phyloP scores from a whole-genome alignment of 2,113 vertebrate species.

The Hylia prasina region DNA sequence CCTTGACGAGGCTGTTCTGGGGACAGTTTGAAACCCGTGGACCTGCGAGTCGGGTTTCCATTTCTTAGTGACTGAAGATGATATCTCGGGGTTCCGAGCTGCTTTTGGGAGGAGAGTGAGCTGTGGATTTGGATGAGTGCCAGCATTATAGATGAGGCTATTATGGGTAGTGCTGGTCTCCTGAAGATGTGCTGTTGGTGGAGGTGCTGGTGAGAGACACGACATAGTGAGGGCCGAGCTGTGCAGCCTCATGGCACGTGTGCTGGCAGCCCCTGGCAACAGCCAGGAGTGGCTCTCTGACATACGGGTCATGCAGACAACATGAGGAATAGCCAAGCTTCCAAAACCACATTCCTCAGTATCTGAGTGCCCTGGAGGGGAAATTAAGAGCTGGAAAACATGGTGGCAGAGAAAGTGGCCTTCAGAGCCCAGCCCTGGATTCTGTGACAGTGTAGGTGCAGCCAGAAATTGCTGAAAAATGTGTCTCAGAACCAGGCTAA shows the following conservation, averaged over 20 bases:
- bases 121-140: not conserved
- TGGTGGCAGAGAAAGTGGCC: not conserved
- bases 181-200: not conserved
- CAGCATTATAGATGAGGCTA: not conserved
- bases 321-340: not conserved
- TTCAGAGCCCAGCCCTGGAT: not conserved
- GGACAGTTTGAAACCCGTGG: not conserved
- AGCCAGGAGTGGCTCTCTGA: not conserved
- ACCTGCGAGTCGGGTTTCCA: not conserved
- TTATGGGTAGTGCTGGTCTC: not conserved
- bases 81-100: not conserved
- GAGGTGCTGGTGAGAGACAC: not conserved
- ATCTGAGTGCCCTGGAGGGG: not conserved
- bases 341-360: not conserved
- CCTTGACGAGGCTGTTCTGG: fast-evolving
- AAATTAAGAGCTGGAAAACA: not conserved
- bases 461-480: not conserved
- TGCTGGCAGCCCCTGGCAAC: not conserved
- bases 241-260: not conserved
- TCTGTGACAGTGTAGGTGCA: not conserved
- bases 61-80: not conserved
- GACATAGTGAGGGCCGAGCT: not conserved
- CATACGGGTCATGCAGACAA: not conserved
- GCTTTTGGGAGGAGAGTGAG: not conserved
- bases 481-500: not conserved